phyloP scores from a whole-genome alignment of 2,888 invertebrate species.

The Andrena praecox region DNA sequence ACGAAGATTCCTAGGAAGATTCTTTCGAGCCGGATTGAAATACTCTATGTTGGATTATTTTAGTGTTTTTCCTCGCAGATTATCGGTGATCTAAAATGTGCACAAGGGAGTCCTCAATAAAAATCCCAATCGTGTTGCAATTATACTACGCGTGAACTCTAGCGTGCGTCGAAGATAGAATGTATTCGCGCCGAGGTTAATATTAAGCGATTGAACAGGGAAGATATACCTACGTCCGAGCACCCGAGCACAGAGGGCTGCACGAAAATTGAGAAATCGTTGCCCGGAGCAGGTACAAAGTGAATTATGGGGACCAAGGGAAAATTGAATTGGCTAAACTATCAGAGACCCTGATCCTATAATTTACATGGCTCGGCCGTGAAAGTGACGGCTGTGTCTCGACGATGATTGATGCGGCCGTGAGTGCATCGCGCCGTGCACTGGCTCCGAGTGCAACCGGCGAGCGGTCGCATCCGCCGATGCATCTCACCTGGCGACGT shows the following conservation, averaged over 20 bases:
- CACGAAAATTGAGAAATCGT: background rate
- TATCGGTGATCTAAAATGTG: too few species aligned
- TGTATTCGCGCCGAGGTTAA: too few species aligned
- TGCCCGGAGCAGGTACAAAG: background rate
- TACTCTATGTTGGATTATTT: too few species aligned
- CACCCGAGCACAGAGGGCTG: background rate
- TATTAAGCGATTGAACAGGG: too few species aligned
- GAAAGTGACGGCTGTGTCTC: conserved; percentile 23
- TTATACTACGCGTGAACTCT: too few species aligned
- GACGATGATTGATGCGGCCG: conserved; percentile 45
- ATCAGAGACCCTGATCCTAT: conserved; percentile 14
- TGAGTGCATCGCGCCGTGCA: conserved; percentile 18
- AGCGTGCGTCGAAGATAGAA: too few species aligned
- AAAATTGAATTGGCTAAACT: conserved; percentile 26
- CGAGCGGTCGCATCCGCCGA: conserved; percentile 32
- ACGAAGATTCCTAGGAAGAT: too few species aligned
- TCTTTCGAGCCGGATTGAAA: too few species aligned
- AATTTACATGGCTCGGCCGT: conserved; percentile 37
- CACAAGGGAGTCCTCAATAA: too few species aligned
- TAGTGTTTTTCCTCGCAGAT: too few species aligned
- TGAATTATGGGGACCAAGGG: background rate
- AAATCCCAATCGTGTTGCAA: too few species aligned
- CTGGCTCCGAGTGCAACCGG: conserved; percentile 6
- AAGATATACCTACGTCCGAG: too few species aligned
- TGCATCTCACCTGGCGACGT: conserved; percentile 8